phyloP scores from a whole-genome alignment of 1,140 invertebrate species.

The Pemphigus obesinymphae region DNA sequence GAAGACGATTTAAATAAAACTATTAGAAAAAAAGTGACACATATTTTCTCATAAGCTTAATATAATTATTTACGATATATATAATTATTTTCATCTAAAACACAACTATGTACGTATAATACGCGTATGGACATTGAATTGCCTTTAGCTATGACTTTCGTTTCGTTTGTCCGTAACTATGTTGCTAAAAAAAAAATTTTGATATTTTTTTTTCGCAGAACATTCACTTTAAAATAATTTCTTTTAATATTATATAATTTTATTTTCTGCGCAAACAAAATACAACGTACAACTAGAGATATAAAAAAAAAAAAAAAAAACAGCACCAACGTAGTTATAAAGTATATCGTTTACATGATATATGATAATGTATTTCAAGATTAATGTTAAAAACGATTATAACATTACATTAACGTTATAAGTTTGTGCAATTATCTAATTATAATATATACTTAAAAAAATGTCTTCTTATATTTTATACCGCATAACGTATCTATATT shows the following conservation, averaged over 20 bases:
- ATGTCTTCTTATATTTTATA: background rate
- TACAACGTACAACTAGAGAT: background rate
- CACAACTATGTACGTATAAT: too few relatives aligned
- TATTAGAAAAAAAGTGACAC: background rate
- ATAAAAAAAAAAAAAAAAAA: background rate
- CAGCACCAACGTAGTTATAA: background rate
- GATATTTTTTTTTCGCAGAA: background rate
- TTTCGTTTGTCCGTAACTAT: background rate
- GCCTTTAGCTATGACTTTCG: background rate
- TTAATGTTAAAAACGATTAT: background rate
- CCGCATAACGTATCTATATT: too few relatives aligned
- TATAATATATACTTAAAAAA: background rate
- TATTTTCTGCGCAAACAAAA: background rate
- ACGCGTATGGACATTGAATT: background rate
- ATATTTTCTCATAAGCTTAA: background rate
- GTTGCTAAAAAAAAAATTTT: background rate
- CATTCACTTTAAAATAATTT: background rate
- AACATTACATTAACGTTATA: background rate
- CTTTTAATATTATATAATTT: background rate
- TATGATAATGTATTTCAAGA: background rate
- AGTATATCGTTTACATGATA: background rate
- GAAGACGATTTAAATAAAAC: background rate
- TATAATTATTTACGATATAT: background rate
- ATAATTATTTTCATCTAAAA: background rate
- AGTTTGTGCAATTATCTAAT: background rate